Percentiles rank a stretch among this genome's conserved stretches.
These are phyloP conservation scores for Galeopterus variegatus DNA, from an alignment of 2,113 vertebrate genomes.

Conservation along the genomic window DNA sequence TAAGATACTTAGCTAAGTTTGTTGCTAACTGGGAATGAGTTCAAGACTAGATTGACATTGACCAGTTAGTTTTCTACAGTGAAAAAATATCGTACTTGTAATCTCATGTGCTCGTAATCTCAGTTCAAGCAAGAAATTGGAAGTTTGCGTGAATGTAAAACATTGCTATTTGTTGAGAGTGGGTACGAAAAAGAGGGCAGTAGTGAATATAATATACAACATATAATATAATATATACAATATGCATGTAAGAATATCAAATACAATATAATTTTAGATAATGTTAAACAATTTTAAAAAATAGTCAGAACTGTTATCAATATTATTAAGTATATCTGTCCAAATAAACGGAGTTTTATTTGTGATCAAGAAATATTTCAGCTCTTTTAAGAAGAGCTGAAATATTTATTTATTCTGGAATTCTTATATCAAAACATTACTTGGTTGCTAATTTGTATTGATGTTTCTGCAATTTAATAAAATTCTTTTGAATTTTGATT, in stretches of 20 bases:
- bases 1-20: neutral
- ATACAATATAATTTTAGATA: neutral
- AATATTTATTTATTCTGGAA: neutral
- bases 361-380: neutral
- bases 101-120: neutral
- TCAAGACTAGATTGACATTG: neutral
- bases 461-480: neutral
- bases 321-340: neutral
- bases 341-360: neutral
- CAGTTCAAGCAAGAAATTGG: neutral
- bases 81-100: neutral
- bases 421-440: neutral
- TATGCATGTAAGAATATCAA: neutral
- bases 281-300: neutral
- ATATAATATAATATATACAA: neutral
- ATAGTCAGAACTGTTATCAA: neutral
- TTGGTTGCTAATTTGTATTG: conserved; percentile 13
- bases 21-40: neutral
- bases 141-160: neutral
- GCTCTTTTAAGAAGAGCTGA: conserved; percentile 26
- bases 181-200: neutral
- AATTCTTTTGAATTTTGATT: neutral
- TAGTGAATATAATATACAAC: neutral
- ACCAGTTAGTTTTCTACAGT: neutral
- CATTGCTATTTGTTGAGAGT: neutral